Evolutionary conservation across 2,888 invertebrate genomes (phyloP).

Genomic region (Pteria penguin): DNA sequence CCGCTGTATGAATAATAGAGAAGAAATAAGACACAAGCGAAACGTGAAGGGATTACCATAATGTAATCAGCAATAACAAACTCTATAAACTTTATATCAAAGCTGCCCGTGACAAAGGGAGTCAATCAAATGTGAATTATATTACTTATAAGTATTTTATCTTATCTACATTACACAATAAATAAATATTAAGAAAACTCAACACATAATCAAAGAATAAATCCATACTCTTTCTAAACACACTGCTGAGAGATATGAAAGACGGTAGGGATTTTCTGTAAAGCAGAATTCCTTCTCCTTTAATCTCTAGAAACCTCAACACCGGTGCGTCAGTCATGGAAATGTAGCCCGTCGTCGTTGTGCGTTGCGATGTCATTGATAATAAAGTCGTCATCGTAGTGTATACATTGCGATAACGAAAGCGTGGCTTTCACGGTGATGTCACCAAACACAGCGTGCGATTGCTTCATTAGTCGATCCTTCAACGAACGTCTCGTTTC

Average conservation of each 20-base stretch:
- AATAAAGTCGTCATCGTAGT: slow-evolving; percentile 71
- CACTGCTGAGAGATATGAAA: slow-evolving; percentile 9
- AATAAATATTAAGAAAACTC: slow-evolving; percentile 6
- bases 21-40: no score
- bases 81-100: no score
- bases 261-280: slow-evolving; percentile 8
- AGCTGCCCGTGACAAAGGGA: no score
- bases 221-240: background rate
- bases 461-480: slow-evolving; percentile 68
- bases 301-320: background rate
- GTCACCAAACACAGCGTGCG: slow-evolving; percentile 73
- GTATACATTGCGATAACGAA: slow-evolving; percentile 69
- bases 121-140: no score
- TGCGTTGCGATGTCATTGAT: slow-evolving; percentile 75
- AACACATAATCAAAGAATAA: slow-evolving; percentile 8
- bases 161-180: no score
- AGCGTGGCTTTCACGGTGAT: slow-evolving; percentile 73
- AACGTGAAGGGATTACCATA: no score
- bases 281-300: no score
- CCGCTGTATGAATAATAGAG: no score
- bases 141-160: no score
- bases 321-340: slow-evolving; percentile 62
- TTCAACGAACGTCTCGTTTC: slow-evolving; percentile 65
- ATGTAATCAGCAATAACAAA: no score
- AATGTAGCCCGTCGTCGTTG: slow-evolving; percentile 71